These are phyloP conservation scores for Bombus sibiricus DNA, from an alignment of 1,140 invertebrate genomes.

Conservation along the genomic window DNA sequence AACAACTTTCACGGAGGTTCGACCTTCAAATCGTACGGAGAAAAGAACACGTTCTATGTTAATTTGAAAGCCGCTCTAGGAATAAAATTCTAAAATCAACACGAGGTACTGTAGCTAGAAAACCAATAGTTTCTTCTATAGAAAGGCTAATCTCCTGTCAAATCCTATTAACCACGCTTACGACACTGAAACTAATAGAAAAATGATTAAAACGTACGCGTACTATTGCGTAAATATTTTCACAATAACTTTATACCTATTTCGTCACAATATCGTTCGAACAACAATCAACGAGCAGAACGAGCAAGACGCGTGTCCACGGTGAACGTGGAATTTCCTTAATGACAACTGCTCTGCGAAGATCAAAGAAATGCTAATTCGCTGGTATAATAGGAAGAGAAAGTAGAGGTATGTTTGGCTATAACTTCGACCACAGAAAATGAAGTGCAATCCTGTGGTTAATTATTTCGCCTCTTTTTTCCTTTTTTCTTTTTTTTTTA, in stretches of 20 bases:
- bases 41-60: too few species aligned
- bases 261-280: background rate
- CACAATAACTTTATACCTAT: background rate
- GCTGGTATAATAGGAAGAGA: constrained; percentile 14
- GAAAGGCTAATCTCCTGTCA: too few species aligned
- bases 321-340: background rate
- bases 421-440: background rate
- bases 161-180: background rate
- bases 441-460: background rate
- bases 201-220: background rate
- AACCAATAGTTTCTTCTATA: too few species aligned
- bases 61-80: background rate
- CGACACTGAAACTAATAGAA: background rate
- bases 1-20: too few species aligned
- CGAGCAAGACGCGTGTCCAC: background rate
- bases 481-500: background rate
- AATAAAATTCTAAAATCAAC: background rate
- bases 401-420: background rate
- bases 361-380: constrained; percentile 28
- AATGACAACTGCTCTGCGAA: background rate
- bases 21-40: too few species aligned
- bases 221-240: background rate
- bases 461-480: too few species aligned
- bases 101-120: too few species aligned
- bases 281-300: background rate